Base-by-base conservation (phyloP, 2,797 vertebrate species). In the Hirundo rustica region DNA sequence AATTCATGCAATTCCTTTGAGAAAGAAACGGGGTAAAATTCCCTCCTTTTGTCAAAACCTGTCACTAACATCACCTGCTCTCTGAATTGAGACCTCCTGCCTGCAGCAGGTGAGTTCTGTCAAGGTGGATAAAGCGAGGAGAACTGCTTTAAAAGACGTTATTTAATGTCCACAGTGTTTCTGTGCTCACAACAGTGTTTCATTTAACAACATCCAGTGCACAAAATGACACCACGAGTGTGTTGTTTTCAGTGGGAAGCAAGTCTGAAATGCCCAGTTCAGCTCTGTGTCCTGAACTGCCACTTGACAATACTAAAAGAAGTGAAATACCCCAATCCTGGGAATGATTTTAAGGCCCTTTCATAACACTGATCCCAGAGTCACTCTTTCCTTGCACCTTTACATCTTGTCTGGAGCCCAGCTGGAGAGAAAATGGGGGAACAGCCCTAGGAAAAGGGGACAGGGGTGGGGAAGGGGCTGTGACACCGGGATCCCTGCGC, bases 301-400 rank as follows among this genome's bases (percentile, higher is more conserved):
- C 57, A 5, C 61, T 40, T 9, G 4, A 5, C 62, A 62, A 32
- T n/a, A 10, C 30, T 18, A 9, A 81, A 68, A 84, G 23, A 34
- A 67, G 10, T 66, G 5, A 60, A 87, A 62, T 44, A 5, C 8
- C 16, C 15, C 11, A 26, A 14, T 29, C 8, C 42, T 25, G 18
- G 29, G n/a, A 19, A 67, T n/a, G 67, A 25, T 68, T 95, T 91
- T 11, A 60, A 72, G 51, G 19, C 44, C 2, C 75, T 48, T 38
- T 42, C 5, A 1, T 21, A 38, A 11, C 8, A n/a, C 0, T 27
- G n/a, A 15, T 65, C 22, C 7, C 26, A 58, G 53, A 29, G 11
- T 32, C 3, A 2, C 64, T 78, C 12, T 36, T 64, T 25, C 22
- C n/a, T 38, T 47, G 26, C 55, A 50, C 13, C 32, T 66, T 40